A percentile compares a stretch with the other conserved stretches of the same genome.
Conservation (phyloP, 2,113 vertebrate genomes). For the Paramormyrops kingsleyae region DNA sequence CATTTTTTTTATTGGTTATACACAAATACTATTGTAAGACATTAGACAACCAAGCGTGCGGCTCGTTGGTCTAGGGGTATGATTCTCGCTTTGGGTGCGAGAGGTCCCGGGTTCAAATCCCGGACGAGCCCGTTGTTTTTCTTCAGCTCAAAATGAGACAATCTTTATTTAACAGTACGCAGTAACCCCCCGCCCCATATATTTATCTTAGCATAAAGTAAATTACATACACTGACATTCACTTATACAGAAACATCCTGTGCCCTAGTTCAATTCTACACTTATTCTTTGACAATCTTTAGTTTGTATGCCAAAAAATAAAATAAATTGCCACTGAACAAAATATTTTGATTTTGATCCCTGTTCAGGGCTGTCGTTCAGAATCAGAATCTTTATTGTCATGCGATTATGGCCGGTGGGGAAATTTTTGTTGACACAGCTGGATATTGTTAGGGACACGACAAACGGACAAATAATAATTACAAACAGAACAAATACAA, state of each 20-base stretch:
- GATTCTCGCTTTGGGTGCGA: slow-evolving; percentile 41
- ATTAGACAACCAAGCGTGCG: fast-evolving
- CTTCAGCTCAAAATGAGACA: background rate
- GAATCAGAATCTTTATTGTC: background rate
- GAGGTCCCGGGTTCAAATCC: slow-evolving; percentile 41
- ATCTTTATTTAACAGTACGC: background rate
- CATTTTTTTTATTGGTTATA: no score
- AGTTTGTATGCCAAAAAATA: background rate
- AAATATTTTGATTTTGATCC: background rate
- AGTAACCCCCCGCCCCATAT: background rate
- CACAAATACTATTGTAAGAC: background rate
- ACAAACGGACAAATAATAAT: background rate
- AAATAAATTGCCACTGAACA: background rate
- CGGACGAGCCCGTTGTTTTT: slow-evolving; percentile 26
- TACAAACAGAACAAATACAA: background rate
- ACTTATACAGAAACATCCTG: background rate
- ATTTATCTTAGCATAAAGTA: background rate
- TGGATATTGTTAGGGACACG: background rate
- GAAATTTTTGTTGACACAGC: background rate
- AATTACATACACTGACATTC: background rate
- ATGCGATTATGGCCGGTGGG: background rate
- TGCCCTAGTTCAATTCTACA: background rate
- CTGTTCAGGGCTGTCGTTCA: background rate
- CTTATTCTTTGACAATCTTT: background rate
- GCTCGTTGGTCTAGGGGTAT: slow-evolving; percentile 41